Conservation (phyloP, 2,888 invertebrate species). For the Eulithis prunata region DNA sequence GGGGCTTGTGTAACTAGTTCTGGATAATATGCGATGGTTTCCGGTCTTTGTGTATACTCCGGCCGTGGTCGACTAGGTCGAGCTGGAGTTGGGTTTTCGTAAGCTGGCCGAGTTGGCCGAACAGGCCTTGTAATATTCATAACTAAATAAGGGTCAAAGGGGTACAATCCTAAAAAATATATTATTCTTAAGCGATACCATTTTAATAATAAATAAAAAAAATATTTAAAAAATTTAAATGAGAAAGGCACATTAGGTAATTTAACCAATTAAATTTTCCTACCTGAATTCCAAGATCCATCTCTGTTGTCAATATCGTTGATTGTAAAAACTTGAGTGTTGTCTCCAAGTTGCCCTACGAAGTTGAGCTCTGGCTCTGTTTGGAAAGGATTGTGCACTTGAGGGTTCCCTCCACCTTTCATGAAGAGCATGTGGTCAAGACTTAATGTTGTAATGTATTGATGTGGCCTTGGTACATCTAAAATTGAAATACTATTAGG, state of each 20-base stretch:
- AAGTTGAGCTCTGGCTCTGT: constrained; percentile 39
- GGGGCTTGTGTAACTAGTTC: constrained; percentile 38
- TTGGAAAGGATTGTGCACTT: constrained; percentile 37
- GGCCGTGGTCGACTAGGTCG: constrained; percentile 18
- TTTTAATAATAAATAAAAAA: not conserved
- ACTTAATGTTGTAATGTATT: constrained; percentile 75
- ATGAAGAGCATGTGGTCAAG: constrained; percentile 79
- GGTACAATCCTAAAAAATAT: constrained; percentile 14
- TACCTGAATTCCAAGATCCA: constrained; percentile 40
- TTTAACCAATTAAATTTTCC: not conserved
- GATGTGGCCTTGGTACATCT: constrained; percentile 59
- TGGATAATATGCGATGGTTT: constrained; percentile 35
- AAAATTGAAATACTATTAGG: constrained; percentile 38
- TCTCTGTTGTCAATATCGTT: constrained; percentile 47
- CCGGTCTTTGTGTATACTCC: constrained; percentile 17
- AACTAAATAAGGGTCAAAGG: constrained; percentile 5
- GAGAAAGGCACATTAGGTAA: not conserved
- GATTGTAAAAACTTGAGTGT: constrained; percentile 50
- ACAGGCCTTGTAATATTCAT: constrained; percentile 8
- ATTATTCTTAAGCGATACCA: constrained; percentile 1
- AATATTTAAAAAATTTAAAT: not conserved
- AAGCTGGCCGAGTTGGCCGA: constrained; percentile 13
- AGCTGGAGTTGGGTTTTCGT: constrained; percentile 17
- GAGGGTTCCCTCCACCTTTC: constrained; percentile 40
- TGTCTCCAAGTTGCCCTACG: constrained; percentile 42